Conservation (phyloP, 2,113 vertebrate genomes). For the Meleagris gallopavo region DNA sequence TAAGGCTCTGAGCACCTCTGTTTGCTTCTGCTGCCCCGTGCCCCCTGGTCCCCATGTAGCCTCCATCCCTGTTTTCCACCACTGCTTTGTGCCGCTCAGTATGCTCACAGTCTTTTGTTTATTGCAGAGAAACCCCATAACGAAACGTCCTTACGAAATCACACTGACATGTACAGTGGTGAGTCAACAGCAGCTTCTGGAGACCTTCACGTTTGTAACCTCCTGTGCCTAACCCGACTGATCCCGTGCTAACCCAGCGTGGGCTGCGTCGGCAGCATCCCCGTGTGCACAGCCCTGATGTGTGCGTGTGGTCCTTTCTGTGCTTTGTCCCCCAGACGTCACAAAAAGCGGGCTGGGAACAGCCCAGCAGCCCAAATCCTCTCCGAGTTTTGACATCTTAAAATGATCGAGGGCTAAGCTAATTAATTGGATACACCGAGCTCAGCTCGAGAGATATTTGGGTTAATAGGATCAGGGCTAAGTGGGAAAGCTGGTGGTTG, state of each 20-base stretch:
- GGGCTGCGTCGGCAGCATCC: neutral
- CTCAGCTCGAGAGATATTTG: neutral
- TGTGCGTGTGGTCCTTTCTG: accelerated
- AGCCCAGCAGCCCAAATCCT: accelerated
- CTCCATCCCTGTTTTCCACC: neutral
- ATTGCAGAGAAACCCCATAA: conserved; percentile 93
- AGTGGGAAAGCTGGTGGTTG: neutral
- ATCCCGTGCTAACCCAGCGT: conserved; percentile 52
- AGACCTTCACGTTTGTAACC: conserved; percentile 65
- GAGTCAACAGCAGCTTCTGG: conserved; percentile 82
- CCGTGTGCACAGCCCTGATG: neutral
- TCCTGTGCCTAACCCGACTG: conserved; percentile 77
- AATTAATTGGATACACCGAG: neutral
- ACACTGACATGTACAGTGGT: conserved; percentile 92
- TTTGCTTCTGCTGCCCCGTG: neutral
- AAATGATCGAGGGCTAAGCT: accelerated
- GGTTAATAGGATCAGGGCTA: neutral
- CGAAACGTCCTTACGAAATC: conserved; percentile 89
- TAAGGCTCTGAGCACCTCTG: neutral
- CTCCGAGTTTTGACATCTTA: accelerated
- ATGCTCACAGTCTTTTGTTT: conserved; percentile 83
- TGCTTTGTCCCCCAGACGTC: neutral
- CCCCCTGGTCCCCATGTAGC: neutral
- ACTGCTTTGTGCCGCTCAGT: conserved; percentile 28
- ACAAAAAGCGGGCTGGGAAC: accelerated